Percentiles rank a stretch among this genome's conserved stretches.
Conservation (phyloP, 2,888 invertebrate species). For the Koerneria pararmatus region DNA sequence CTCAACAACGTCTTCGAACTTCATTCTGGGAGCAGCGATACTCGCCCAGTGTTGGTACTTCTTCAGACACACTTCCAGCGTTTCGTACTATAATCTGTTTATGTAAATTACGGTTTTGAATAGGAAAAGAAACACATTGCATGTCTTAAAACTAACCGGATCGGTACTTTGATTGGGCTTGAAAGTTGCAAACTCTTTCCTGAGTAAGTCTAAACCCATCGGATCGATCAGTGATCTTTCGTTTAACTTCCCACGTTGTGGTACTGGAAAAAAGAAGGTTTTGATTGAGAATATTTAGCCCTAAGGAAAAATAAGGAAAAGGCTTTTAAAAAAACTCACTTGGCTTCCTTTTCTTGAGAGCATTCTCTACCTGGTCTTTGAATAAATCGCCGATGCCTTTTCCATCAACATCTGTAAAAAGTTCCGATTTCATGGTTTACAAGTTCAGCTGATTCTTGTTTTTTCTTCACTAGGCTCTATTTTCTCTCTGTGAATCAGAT, state of each 20-base stretch:
- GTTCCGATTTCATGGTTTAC: no score
- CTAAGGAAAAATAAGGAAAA: no score
- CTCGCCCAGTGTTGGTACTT: slow-evolving; percentile 39
- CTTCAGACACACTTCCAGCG: slow-evolving; percentile 34
- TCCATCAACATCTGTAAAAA: no score
- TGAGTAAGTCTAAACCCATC: slow-evolving; percentile 29
- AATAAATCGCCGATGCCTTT: no score
- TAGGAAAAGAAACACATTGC: neutral
- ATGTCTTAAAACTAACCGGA: slow-evolving; percentile 28
- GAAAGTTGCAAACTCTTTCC: slow-evolving; percentile 29
- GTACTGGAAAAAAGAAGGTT: slow-evolving; percentile 3
- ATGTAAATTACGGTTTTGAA: neutral
- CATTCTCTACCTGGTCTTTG: no score
- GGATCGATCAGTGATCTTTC: slow-evolving; percentile 8
- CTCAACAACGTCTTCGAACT: slow-evolving; percentile 35
- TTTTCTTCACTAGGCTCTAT: no score
- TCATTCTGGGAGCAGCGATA: slow-evolving; percentile 36
- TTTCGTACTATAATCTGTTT: slow-evolving; percentile 29
- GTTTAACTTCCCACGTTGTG: slow-evolving; percentile 16
- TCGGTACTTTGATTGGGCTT: slow-evolving; percentile 32
- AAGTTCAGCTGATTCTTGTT: no score
- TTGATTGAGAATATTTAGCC: no score
- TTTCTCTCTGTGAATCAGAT: no score
- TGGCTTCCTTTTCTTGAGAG: no score
- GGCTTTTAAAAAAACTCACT: no score